Evolutionary conservation across 92 coral and sea anemone species (phyloP).

Genomic region (Zoanthus sociatus): DNA sequence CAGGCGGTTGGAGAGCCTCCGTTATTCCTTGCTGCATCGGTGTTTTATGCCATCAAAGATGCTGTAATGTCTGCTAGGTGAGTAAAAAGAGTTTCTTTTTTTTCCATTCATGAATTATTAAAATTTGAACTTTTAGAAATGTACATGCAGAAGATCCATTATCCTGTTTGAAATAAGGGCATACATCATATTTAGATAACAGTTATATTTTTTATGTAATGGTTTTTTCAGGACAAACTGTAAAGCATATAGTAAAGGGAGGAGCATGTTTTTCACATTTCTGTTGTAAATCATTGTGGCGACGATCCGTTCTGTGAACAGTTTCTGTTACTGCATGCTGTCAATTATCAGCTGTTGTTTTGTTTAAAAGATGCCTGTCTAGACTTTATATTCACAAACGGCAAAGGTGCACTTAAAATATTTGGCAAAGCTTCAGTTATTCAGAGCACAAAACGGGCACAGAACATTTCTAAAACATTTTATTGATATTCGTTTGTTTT

Average conservation of each 20-base stretch:
- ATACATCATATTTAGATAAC: too few relatives aligned
- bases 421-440: too few relatives aligned
- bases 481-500: too few relatives aligned
- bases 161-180: too few relatives aligned
- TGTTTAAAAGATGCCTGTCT: background rate
- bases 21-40: constrained; percentile 80
- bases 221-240: too few relatives aligned
- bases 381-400: background rate
- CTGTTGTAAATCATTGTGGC: background rate
- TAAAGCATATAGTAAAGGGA: too few relatives aligned
- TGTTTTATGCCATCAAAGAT: constrained; percentile 89
- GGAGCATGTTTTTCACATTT: background rate
- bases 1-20: constrained; percentile 96
- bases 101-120: too few relatives aligned
- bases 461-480: too few relatives aligned
- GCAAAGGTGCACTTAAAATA: background rate
- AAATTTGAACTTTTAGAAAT: too few relatives aligned
- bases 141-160: too few relatives aligned
- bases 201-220: too few relatives aligned
- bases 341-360: background rate
- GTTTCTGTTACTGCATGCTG: background rate
- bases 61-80: constrained; percentile 83
- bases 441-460: too few relatives aligned
- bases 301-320: background rate
- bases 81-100: background rate